A percentile compares a stretch with the other conserved stretches of the same genome.
Evolutionary conservation across 2,888 invertebrate species (phyloP).

Genomic region (Drosophila monieri): DNA sequence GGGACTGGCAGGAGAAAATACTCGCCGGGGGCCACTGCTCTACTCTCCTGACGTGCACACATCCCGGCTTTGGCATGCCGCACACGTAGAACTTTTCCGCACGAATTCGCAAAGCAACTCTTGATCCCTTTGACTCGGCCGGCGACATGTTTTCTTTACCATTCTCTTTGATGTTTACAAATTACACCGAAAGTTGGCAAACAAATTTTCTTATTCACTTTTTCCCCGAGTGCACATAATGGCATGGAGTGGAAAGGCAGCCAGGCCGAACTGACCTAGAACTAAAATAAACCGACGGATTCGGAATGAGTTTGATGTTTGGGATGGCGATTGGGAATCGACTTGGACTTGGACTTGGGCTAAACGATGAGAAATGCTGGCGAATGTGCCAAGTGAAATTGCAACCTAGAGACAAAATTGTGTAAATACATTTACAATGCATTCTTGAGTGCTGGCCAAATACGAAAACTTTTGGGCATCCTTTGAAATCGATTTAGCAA

Average conservation of each 20-base stretch:
- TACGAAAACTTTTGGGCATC: slow-evolving; percentile 37
- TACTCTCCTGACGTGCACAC: slow-evolving; percentile 14
- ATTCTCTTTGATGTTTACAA: slow-evolving; percentile 79
- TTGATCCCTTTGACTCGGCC: slow-evolving; percentile 76
- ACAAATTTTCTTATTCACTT: slow-evolving; percentile 80
- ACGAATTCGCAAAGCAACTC: slow-evolving; percentile 80
- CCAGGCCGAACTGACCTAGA: slow-evolving; percentile 2
- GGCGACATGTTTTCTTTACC: slow-evolving; percentile 75
- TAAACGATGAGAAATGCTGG: slow-evolving; percentile 49
- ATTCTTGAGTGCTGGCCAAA: slow-evolving; percentile 65
- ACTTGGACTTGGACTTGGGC: slow-evolving; percentile 20
- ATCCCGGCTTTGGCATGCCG: slow-evolving; percentile 63
- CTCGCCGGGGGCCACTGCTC: slow-evolving; percentile 30
- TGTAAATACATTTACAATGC: slow-evolving; percentile 69
- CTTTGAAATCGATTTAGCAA: slow-evolving; percentile 54
- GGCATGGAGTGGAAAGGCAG: slow-evolving; percentile 44
- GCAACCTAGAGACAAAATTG: slow-evolving; percentile 63
- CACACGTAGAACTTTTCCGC: slow-evolving; percentile 80
- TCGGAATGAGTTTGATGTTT: slow-evolving; percentile 6
- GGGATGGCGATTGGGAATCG: not conserved
- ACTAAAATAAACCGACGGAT: slow-evolving; percentile 39
- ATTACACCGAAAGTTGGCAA: slow-evolving; percentile 79
- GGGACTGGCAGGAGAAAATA: slow-evolving; percentile 11
- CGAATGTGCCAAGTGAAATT: slow-evolving; percentile 70
- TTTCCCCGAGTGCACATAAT: slow-evolving; percentile 66